Evolutionary conservation across 1,140 invertebrate genomes (phyloP), one percentile per base, ranked within the genome.

Genomic region (Danaus melanippus): DNA sequence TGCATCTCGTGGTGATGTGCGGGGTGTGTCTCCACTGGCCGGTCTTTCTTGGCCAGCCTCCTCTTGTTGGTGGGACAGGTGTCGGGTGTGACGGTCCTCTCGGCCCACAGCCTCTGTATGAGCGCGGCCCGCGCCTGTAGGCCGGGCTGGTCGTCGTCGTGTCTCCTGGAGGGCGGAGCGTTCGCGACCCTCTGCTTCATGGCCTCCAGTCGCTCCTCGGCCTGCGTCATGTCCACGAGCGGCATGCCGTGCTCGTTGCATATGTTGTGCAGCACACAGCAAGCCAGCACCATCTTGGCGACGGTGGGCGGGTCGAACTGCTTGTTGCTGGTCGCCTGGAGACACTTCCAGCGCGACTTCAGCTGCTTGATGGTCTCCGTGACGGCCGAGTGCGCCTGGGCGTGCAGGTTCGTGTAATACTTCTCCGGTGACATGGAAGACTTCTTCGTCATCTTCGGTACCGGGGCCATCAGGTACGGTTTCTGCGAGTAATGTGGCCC

Each of bases 111-210:
- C n/a, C 74, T 61, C 12, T 81, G 71, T 0, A 83, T 71, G 9
- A 85, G 52, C 10, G 62, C 41, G 0, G 55, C 54, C 11, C 79
- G 64, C 1, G 71, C 69, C 48, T 70, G 62, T 0, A 74, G 51
- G 3, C 79, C 79, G 8, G 52, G 56, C 0, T 66, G 64, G 12
- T 79, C 74, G 47, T 79, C 79, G 0, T 66, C 62, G 41, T 73
- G 68, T 54, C 79, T 80, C 12, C 73, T 64, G 0, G 79, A 70
- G 10, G 80, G 58, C 0, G 79, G 66, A 1, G 71, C 68, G 32
- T 80, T 84, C 0, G 82, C 82, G 0, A 84, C 82, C 8, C 76
- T 74, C 48, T 85, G 82, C 51, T 85, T 85, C 82, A 85, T 83
- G 0, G 70, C 70, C 50, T 85, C 82, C 2, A 85, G 46, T 0